Conservation (phyloP, 2,888 invertebrate genomes). For the Caenorhabditis doughertyi region DNA sequence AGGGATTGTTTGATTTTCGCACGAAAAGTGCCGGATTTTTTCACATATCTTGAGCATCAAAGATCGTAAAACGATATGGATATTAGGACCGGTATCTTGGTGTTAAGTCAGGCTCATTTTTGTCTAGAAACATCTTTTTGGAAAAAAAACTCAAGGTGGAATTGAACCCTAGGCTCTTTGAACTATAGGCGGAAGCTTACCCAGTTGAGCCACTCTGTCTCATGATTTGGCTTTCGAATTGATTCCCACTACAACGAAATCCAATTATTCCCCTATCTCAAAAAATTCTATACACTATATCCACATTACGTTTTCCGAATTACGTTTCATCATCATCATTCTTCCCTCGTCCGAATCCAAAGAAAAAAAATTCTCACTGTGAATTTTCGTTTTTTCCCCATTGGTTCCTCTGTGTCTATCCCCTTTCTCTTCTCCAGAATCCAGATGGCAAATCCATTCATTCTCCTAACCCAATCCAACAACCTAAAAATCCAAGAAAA, state of each 20-base stretch:
- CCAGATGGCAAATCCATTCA: slow-evolving; percentile 29
- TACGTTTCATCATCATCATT: background rate
- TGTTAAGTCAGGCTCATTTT: too few relatives aligned
- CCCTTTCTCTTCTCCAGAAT: too few relatives aligned
- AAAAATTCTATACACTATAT: slow-evolving; percentile 1
- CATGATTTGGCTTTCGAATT: background rate
- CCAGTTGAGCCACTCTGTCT: background rate
- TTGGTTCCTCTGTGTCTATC: too few relatives aligned
- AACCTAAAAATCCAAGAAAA: background rate
- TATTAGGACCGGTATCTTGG: too few relatives aligned
- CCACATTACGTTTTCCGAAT: slow-evolving; percentile 17
- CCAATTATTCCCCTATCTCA: background rate
- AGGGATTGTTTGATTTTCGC: slow-evolving; percentile 32
- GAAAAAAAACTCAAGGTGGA: background rate
- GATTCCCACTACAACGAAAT: background rate
- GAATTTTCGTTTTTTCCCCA: background rate
- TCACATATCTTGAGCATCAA: too few relatives aligned
- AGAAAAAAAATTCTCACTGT: background rate
- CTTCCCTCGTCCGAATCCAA: background rate
- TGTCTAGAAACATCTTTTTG: too few relatives aligned
- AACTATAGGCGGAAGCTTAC: background rate
- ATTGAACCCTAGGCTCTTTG: background rate
- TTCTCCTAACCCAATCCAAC: slow-evolving; percentile 15
- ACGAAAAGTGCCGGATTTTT: background rate
- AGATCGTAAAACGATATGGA: too few relatives aligned